Evolutionary conservation across 2,113 vertebrate species (phyloP).

Genomic region (Australoheros scitulus): DNA sequence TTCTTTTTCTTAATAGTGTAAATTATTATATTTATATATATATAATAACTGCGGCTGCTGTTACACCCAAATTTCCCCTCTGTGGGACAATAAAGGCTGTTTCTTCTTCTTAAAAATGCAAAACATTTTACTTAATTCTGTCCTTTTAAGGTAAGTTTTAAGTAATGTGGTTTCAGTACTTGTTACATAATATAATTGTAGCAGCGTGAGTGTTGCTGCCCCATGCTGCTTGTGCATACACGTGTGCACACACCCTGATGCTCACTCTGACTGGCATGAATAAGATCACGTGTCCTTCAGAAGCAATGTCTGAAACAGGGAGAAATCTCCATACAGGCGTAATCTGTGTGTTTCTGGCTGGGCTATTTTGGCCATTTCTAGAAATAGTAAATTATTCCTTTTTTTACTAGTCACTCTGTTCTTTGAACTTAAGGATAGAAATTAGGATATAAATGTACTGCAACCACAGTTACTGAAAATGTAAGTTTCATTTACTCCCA

Average conservation of each 20-base stretch:
- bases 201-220: background rate
- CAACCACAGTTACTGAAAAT: background rate
- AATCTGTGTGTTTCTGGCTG: background rate
- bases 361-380: background rate
- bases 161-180: background rate
- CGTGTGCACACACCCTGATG: background rate
- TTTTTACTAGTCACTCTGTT: background rate
- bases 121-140: background rate
- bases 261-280: background rate
- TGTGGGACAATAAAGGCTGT: too few species aligned
- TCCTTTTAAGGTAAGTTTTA: background rate
- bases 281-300: background rate
- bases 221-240: background rate
- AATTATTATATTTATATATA: too few species aligned
- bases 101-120: background rate
- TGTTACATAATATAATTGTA: background rate
- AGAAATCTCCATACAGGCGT: background rate
- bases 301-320: fast-evolving
- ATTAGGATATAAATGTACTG: background rate
- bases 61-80: too few species aligned
- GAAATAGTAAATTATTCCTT: background rate
- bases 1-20: too few species aligned
- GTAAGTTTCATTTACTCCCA: background rate
- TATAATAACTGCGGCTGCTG: too few species aligned
- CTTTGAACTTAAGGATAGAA: background rate